Base-by-base conservation (phyloP, 2,113 vertebrate species). In the Psittacus erithacus region DNA sequence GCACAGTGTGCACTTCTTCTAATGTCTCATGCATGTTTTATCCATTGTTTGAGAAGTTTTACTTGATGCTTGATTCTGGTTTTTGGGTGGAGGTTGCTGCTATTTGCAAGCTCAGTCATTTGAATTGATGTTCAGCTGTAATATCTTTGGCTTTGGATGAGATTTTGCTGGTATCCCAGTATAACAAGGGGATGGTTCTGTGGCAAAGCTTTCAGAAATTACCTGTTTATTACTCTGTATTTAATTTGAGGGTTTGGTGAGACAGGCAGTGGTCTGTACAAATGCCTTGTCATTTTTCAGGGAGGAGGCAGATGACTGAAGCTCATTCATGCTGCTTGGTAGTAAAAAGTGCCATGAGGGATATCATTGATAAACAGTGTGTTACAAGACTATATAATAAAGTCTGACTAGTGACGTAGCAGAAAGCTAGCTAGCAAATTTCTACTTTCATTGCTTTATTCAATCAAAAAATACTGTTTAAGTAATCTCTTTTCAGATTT, bases 21-120 rank as follows among this genome's bases (percentile, higher is more conserved):
- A 8, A 41, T 47, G 31, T 59, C 31, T 14, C 44, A 7, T 57
- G 8, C 16, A 5, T 49, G 18, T 44, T 94, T 62, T 74, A 81
- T 74, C 41, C 22, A 4, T 65, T 91, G 6, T 33, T 67, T n/a
- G 46, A 65, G 64, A 71, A 62, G 3, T 15, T 35, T 69, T 63
- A 29, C 31, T 43, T 47, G 16, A 35, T 70, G 29, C 9, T 6
- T 0, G 1, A 13, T 64, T 73, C 17, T 47, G 14, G 0, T 9
- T 31, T 82, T 77, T 47, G 27, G 5, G 13, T 71, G 44, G 24
- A 90, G 39, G n/a, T 12, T 60, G 27, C 52, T 81, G 2, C 53
- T n/a, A 10, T 76, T 87, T 62, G 68, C 33, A 41, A 27, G 27
- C 23, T 77, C 17, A 14, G 15, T 62, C 13, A 14, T 64, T 79